phyloP scores from a whole-genome alignment of 2,797 vertebrate genomes.

The Clarias platycephalus region DNA sequence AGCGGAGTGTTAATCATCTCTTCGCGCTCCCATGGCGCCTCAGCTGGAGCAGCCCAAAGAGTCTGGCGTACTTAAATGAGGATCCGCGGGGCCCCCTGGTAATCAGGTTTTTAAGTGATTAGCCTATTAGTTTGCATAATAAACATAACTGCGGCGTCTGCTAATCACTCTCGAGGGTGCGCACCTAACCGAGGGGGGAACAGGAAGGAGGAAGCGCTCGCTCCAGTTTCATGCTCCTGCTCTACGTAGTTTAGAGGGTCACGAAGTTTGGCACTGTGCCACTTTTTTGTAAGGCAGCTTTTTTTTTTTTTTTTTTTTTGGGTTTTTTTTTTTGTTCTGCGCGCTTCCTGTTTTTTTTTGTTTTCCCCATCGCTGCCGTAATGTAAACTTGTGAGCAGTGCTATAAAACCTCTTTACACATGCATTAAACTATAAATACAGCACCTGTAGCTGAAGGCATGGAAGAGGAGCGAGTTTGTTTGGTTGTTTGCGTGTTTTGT shows the following conservation, averaged over 20 bases:
- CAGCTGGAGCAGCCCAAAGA: constrained; percentile 32
- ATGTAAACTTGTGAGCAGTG: not conserved
- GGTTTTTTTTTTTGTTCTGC: not conserved
- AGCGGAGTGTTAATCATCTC: constrained; percentile 40
- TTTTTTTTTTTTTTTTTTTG: not conserved
- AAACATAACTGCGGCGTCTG: constrained; percentile 75
- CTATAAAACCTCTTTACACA: constrained; percentile 10
- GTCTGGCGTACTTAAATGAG: constrained; percentile 36
- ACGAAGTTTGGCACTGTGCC: not conserved
- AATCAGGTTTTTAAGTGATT: constrained; percentile 81
- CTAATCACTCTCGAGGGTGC: constrained; percentile 73
- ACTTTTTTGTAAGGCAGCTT: not conserved
- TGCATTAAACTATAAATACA: constrained; percentile 4
- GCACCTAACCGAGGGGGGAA: constrained; percentile 43
- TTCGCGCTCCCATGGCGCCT: constrained; percentile 22
- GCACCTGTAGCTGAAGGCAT: not conserved
- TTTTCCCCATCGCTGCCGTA: not conserved
- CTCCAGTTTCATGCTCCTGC: not conserved
- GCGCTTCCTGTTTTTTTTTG: not conserved
- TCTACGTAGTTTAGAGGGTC: not conserved
- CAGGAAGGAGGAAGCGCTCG: not conserved
- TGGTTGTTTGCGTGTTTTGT: constrained; percentile 62
- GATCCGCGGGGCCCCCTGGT: constrained; percentile 71
- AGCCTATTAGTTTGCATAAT: constrained; percentile 74
- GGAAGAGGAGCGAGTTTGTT: not conserved